These are phyloP conservation scores for Montipora cactus DNA, from an alignment of 64 coral and sea anemone genomes.

Conservation along the genomic window DNA sequence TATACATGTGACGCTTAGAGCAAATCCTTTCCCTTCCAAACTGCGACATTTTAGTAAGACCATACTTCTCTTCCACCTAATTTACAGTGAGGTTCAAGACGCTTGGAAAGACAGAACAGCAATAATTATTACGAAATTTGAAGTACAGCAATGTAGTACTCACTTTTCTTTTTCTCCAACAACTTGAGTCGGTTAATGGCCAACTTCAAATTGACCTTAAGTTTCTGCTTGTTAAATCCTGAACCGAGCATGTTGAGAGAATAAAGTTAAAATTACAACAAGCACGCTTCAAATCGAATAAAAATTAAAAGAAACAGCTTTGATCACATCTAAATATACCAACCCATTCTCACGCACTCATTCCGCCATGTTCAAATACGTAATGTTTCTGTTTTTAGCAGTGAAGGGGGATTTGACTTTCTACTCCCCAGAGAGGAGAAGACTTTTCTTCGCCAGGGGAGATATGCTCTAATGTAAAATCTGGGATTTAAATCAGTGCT, in stretches of 20 bases:
- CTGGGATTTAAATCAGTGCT: background rate
- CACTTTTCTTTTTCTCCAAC: conserved; percentile 99
- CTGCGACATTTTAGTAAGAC: no score
- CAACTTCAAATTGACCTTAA: conserved; percentile 93
- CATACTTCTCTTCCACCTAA: no score
- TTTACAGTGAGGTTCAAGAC: no score
- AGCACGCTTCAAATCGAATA: background rate
- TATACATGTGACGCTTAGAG: background rate
- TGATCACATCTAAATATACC: conserved; percentile 47
- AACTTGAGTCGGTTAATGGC: conserved; percentile 95
- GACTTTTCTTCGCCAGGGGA: background rate
- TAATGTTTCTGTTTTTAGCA: conserved; percentile 55
- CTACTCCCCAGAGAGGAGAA: background rate
- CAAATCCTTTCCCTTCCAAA: background rate
- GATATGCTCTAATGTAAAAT: background rate
- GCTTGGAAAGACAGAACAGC: background rate
- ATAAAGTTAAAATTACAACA: background rate
- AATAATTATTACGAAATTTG: conserved; percentile 3
- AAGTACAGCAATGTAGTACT: background rate
- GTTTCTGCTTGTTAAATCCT: conserved; percentile 97
- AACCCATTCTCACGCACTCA: conserved; percentile 30
- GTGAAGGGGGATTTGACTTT: background rate
- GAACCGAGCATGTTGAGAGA: conserved; percentile 60
- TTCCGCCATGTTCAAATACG: conserved; percentile 43
- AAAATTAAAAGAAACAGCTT: background rate